Base-by-base conservation (phyloP, 2,113 vertebrate species). In the Gasterosteus nipponicus region DNA sequence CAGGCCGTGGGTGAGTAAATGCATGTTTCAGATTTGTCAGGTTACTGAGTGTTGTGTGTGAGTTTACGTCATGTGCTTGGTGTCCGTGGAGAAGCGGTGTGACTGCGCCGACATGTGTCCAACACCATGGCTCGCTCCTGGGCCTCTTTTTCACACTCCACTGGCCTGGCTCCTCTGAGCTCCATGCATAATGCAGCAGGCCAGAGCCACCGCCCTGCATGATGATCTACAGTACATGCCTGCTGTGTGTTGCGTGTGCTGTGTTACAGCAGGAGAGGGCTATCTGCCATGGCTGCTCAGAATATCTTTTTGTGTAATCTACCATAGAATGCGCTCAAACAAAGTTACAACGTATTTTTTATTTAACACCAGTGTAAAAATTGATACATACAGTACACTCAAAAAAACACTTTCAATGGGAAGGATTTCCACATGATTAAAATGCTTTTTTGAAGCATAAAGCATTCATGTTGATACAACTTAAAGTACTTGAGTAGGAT, bases 121-220 rank as follows among this genome's bases (percentile, higher is more conserved):
- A 54, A 93, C 93, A 92, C 90, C 63, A 80, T 73, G 91, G 83
- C 90, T 86, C 54, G 82, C 88, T 90, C 85, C 84, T 86, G 83
- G 83, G 89, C 89, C 86, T 84, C 85, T 77, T 81, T 87, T 90
- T 91, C 89, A 92, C 92, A 91, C 92, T 91, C 82, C 85, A 90
- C 89, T 91, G 91, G 85, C 87, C 88, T 57, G 77, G 84, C 81
- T 92, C 90, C 87, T 88, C 64, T 80, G 82, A 88, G 91, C 74
- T 78, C 83, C 86, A 93, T 94, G 89, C 88, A 94, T 94, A 91
- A 94, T 92, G 89, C 85, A 93, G 86, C 67, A 89, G 89, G 83
- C 89, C 85, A 80, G 86, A 92, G 85, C 92, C 90, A 87, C 85
- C 84, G 70, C 82, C 92, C 88, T 53, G 84, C 86, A 90, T 94